Evolutionary conservation across 2,888 invertebrate species (phyloP).

Genomic region (Pyralis farinalis): DNA sequence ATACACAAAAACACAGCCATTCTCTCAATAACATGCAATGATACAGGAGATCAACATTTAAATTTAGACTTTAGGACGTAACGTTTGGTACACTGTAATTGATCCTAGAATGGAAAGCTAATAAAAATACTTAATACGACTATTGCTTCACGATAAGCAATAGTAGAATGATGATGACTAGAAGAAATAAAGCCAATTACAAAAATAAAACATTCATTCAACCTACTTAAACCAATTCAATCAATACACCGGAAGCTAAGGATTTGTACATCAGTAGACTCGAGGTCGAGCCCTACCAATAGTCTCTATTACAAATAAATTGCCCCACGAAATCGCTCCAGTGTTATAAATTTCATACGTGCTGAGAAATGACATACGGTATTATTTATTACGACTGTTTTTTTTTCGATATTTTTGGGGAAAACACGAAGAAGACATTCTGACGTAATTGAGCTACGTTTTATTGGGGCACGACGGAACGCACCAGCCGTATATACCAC

Average conservation of each 20-base stretch:
- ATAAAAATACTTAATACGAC: too few relatives aligned
- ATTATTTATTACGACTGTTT: constrained; percentile 66
- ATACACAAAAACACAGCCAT: too few relatives aligned
- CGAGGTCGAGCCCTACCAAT: constrained; percentile 28
- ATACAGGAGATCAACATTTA: too few relatives aligned
- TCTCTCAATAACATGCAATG: too few relatives aligned
- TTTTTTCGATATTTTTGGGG: constrained; percentile 49
- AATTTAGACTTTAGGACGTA: too few relatives aligned
- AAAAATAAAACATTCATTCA: too few relatives aligned
- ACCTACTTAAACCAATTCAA: too few relatives aligned
- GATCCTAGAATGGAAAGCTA: too few relatives aligned
- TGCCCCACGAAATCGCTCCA: constrained; percentile 60
- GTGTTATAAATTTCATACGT: constrained; percentile 80
- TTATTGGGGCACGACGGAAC: constrained; percentile 53
- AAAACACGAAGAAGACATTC: constrained; percentile 76
- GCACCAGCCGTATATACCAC: constrained; percentile 39
- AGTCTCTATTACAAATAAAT: constrained; percentile 78
- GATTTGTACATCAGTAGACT: neutral
- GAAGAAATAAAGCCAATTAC: too few relatives aligned
- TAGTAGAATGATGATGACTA: too few relatives aligned
- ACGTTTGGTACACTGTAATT: too few relatives aligned
- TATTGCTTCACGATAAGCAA: too few relatives aligned
- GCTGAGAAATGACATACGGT: constrained; percentile 81
- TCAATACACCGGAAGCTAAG: neutral
- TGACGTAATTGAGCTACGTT: constrained; percentile 74